These are phyloP conservation scores for Papilio polyxenes DNA, from an alignment of 1,140 invertebrate genomes.

Conservation along the genomic window DNA sequence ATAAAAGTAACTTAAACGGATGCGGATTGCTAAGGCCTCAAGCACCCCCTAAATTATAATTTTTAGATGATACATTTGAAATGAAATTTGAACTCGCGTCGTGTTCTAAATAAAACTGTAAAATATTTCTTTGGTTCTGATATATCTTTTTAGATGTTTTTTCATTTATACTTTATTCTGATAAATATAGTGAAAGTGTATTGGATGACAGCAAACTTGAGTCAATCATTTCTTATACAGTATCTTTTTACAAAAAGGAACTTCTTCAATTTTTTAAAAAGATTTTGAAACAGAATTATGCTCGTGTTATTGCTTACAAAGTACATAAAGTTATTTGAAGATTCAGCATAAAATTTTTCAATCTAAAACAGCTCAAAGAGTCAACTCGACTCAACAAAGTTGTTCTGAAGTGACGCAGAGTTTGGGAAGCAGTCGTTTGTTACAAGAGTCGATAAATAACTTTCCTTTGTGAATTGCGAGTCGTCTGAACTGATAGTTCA, in stretches of 20 bases:
- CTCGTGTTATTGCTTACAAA: neutral
- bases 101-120: too few species aligned
- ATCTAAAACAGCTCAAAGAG: conserved; percentile 25
- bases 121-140: neutral
- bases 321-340: neutral
- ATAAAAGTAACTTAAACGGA: too few species aligned
- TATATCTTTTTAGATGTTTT: neutral
- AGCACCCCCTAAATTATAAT: too few species aligned
- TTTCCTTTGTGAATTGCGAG: conserved; percentile 24
- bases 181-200: neutral
- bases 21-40: too few species aligned
- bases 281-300: neutral
- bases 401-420: conserved; percentile 14
- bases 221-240: too few species aligned
- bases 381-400: conserved; percentile 10
- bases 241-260: neutral
- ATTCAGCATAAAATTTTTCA: neutral
- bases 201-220: too few species aligned
- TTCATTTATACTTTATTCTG: neutral
- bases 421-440: conserved; percentile 23
- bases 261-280: neutral
- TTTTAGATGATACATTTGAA: too few species aligned
- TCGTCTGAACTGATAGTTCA: conserved; percentile 18
- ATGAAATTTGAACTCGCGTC: too few species aligned
- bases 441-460: conserved; percentile 19